These are phyloP conservation scores for Micrasema longulum DNA, from an alignment of 1,140 invertebrate species.

Conservation along the genomic window DNA sequence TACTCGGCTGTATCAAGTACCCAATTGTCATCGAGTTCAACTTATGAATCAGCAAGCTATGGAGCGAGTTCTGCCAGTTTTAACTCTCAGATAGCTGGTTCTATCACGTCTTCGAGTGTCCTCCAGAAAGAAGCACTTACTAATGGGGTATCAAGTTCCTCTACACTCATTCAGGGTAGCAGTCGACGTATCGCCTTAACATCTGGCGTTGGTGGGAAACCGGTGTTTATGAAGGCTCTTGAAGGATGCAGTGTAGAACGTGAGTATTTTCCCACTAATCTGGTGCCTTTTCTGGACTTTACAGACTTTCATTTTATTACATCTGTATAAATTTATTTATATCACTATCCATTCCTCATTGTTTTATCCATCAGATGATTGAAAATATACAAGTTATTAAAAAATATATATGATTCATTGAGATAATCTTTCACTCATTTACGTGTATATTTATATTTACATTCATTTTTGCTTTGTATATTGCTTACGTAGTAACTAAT, in stretches of 20 bases:
- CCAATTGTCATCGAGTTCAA: slow-evolving; percentile 64
- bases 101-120: slow-evolving; percentile 61
- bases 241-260: slow-evolving; percentile 82
- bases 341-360: too few species aligned
- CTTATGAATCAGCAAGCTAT: slow-evolving; percentile 63
- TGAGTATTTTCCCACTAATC: slow-evolving; percentile 68
- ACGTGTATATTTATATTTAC: too few species aligned
- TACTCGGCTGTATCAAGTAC: slow-evolving; percentile 68
- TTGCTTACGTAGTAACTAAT: slow-evolving; percentile 42
- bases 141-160: slow-evolving; percentile 62
- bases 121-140: slow-evolving; percentile 59
- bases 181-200: slow-evolving; percentile 50
- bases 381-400: too few species aligned
- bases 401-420: too few species aligned
- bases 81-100: slow-evolving; percentile 57
- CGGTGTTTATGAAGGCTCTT: slow-evolving; percentile 78
- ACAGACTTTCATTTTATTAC: neutral
- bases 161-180: slow-evolving; percentile 59
- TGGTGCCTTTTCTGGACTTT: slow-evolving; percentile 23
- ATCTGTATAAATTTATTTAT: neutral
- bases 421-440: too few species aligned
- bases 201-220: slow-evolving; percentile 69
- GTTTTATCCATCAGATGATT: too few species aligned
- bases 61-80: slow-evolving; percentile 55
- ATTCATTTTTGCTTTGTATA: slow-evolving; percentile 35